These are phyloP conservation scores for Cecidostiba fungosa DNA, from an alignment of 2,888 invertebrate species.

Conservation along the genomic window DNA sequence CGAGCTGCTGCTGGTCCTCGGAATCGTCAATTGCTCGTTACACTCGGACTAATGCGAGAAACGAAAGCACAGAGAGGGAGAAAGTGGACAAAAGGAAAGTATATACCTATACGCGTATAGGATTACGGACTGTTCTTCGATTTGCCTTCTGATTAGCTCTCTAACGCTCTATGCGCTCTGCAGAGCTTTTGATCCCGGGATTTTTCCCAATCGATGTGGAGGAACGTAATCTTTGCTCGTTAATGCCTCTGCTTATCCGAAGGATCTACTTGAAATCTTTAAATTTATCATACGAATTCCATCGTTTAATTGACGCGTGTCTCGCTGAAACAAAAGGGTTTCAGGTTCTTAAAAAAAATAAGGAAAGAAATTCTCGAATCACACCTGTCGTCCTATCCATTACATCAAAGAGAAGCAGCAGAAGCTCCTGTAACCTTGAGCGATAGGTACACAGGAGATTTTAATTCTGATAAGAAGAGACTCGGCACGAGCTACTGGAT, in stretches of 20 bases:
- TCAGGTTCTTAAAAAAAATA: too few relatives aligned
- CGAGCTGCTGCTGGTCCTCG: conserved; percentile 61
- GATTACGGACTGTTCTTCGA: neutral
- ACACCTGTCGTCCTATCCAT: neutral
- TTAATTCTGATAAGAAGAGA: conserved; percentile 13
- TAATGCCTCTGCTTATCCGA: neutral
- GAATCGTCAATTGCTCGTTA: conserved; percentile 62
- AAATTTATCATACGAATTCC: too few relatives aligned
- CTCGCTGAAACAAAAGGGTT: too few relatives aligned
- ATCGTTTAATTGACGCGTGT: too few relatives aligned
- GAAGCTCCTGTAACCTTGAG: neutral
- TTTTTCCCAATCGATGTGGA: neutral
- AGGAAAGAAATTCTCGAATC: too few relatives aligned
- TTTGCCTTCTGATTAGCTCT: neutral
- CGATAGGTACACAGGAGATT: neutral
- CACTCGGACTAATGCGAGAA: conserved; percentile 33
- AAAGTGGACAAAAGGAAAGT: conserved; percentile 18
- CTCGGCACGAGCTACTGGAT: neutral
- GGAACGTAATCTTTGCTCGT: neutral
- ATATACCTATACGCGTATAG: neutral
- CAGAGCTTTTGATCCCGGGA: neutral
- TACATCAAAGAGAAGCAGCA: neutral
- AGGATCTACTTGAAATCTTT: neutral
- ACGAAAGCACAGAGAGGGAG: neutral
- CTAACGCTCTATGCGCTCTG: neutral